phyloP scores from a whole-genome alignment of 2,888 invertebrate species.

The Nineta flava region DNA sequence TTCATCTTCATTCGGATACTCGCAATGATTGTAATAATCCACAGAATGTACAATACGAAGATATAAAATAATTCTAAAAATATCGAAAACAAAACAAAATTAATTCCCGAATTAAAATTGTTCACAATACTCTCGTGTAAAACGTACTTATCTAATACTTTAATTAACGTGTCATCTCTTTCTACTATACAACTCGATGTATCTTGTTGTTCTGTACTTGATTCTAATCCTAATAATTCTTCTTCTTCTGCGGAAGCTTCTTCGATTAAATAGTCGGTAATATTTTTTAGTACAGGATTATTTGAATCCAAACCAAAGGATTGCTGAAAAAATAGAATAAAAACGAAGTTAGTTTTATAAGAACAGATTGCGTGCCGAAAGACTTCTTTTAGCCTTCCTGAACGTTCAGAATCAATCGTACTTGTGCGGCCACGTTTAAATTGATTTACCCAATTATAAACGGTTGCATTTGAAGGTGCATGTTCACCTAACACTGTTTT shows the following conservation, averaged over 20 bases:
- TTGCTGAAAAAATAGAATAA: conserved; percentile 20
- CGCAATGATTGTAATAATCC: conserved; percentile 97
- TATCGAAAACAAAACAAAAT: conserved; percentile 7
- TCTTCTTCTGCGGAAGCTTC: conserved; percentile 98
- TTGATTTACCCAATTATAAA: too few species aligned
- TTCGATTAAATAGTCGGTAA: conserved; percentile 94
- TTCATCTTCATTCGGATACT: conserved; percentile 98
- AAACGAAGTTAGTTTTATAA: neutral
- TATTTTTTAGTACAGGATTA: conserved; percentile 91
- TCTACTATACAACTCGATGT: conserved; percentile 40
- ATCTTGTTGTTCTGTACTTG: conserved; percentile 28
- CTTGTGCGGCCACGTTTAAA: too few species aligned
- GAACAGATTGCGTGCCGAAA: neutral
- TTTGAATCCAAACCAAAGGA: conserved; percentile 59
- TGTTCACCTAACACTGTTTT: too few species aligned
- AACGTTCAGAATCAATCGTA: too few species aligned
- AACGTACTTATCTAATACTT: conserved; percentile 40
- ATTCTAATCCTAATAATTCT: conserved; percentile 63
- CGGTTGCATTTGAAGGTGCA: too few species aligned
- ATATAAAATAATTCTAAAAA: conserved; percentile 65
- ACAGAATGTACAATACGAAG: conserved; percentile 94
- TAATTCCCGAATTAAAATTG: neutral
- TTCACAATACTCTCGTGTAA: conserved; percentile 12
- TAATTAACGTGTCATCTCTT: conserved; percentile 51
- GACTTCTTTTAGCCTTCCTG: too few species aligned